These are phyloP conservation scores for Stenopsyche tienmushanensis DNA, from an alignment of 1,140 invertebrate species.

Conservation along the genomic window DNA sequence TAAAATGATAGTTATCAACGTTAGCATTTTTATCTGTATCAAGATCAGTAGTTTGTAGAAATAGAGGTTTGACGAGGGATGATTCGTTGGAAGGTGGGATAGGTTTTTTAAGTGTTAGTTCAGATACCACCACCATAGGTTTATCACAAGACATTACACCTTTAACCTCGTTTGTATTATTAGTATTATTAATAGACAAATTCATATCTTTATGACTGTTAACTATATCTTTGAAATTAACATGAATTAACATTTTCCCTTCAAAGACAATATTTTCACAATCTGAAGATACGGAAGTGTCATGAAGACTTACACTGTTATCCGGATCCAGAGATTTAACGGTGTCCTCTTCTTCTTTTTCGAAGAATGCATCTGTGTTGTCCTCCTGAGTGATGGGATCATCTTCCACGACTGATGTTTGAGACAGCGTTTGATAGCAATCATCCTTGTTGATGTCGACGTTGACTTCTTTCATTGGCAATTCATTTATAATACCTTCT, in stretches of 20 bases:
- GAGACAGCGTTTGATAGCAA: conserved; percentile 52
- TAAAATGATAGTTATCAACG: neutral
- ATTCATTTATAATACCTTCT: conserved; percentile 20
- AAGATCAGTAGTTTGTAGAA: conserved; percentile 7
- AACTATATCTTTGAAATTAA: conserved; percentile 56
- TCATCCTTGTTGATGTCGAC: conserved; percentile 50
- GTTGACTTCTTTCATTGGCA: conserved; percentile 40
- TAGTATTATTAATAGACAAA: conserved; percentile 34
- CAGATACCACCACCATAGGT: conserved; percentile 58
- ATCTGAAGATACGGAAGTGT: conserved; percentile 53
- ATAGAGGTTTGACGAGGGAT: conserved; percentile 27
- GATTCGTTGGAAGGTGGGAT: conserved; percentile 54
- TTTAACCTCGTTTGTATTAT: conserved; percentile 20
- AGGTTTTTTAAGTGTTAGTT: conserved; percentile 47
- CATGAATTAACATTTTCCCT: conserved; percentile 57
- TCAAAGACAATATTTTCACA: conserved; percentile 56
- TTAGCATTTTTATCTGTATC: neutral
- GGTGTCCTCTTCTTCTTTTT: conserved; percentile 57
- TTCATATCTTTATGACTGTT: conserved; percentile 40
- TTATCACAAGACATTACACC: conserved; percentile 41
- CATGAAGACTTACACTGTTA: conserved; percentile 57
- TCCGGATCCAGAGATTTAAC: conserved; percentile 56
- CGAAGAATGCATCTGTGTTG: conserved; percentile 49
- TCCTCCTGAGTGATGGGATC: conserved; percentile 52
- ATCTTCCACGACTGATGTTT: conserved; percentile 44